A percentile compares a stretch with the other conserved stretches of the same genome.
Evolutionary conservation across 2,797 vertebrate genomes (phyloP).

Genomic region (Clarias fuscus): DNA sequence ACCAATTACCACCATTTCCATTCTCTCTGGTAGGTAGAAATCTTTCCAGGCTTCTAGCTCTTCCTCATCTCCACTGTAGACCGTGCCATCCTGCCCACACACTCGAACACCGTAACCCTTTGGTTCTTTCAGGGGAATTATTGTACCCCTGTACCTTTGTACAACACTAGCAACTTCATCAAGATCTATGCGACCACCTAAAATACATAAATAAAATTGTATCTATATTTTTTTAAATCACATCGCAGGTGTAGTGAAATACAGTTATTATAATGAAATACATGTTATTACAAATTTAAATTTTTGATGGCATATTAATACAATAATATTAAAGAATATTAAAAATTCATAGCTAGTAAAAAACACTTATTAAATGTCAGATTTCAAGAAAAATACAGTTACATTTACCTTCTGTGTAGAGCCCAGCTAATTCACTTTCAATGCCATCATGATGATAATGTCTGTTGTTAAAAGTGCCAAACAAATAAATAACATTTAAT

Average conservation of each 20-base stretch:
- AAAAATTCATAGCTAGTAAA: neutral
- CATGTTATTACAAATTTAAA: no score
- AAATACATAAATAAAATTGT: no score
- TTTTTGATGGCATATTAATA: no score
- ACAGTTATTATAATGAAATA: neutral
- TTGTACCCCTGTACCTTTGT: neutral
- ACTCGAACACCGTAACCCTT: constrained; percentile 33
- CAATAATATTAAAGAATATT: no score
- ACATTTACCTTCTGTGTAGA: neutral
- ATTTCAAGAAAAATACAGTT: no score
- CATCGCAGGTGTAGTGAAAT: neutral
- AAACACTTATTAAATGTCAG: neutral
- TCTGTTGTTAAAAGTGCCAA: no score
- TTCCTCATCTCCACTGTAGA: constrained; percentile 24
- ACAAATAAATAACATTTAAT: neutral
- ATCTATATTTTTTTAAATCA: no score
- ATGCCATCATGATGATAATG: neutral
- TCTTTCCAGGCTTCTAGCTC: no score
- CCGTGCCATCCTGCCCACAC: constrained; percentile 42
- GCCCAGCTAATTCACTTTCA: neutral
- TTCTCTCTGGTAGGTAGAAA: no score
- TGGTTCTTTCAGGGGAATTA: constrained; percentile 30
- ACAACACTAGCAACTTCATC: neutral
- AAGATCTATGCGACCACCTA: neutral
- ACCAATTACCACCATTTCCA: no score